Evolutionary conservation across 2,113 vertebrate species (phyloP).

Genomic region (Perca fluviatilis): DNA sequence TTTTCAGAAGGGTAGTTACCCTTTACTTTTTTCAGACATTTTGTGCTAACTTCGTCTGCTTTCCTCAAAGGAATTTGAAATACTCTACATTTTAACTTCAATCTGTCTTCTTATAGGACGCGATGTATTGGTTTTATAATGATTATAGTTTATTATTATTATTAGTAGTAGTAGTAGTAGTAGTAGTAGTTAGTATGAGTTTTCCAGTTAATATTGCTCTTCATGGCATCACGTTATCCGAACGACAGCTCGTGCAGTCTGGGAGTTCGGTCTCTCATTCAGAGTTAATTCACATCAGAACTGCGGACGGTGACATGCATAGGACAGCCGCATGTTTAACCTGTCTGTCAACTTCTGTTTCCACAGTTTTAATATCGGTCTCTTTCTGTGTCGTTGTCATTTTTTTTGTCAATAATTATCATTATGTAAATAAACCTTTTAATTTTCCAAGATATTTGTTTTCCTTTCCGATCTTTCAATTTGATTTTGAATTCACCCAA

Average conservation of each 20-base stretch:
- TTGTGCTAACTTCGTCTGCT: no score
- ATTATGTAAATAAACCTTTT: fast-evolving
- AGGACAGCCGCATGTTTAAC: fast-evolving
- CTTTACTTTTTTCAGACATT: no score
- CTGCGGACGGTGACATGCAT: neutral
- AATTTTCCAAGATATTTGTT: fast-evolving
- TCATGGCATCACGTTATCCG: fast-evolving
- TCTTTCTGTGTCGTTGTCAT: fast-evolving
- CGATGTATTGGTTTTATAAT: no score
- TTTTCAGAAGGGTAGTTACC: no score
- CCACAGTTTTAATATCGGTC: fast-evolving
- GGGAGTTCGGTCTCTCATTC: neutral
- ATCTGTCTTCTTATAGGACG: no score
- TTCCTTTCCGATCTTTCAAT: neutral
- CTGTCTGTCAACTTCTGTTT: neutral
- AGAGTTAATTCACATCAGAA: neutral
- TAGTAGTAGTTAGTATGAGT: no score
- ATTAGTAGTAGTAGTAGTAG: no score
- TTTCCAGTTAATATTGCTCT: neutral
- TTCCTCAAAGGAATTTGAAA: no score
- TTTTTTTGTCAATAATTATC: fast-evolving
- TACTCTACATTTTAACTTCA: no score
- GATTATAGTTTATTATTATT: no score
- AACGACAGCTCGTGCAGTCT: no score
- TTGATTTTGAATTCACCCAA: neutral